Evolutionary conservation across 2,113 vertebrate genomes (phyloP), one percentile per base, ranked within the genome.

Genomic region (Dolichotis patagonum): DNA sequence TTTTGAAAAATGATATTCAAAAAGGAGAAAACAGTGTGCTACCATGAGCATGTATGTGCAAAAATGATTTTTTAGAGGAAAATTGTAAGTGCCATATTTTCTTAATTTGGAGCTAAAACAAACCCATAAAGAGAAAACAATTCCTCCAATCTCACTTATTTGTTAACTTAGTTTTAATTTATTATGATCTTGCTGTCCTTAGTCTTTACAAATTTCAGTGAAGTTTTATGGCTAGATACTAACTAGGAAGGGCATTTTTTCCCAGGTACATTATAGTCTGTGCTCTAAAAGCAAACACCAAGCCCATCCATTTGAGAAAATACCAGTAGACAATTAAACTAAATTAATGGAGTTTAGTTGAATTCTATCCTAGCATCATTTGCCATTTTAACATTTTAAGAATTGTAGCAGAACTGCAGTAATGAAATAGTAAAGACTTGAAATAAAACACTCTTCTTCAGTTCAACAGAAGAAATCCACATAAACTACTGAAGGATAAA

Each of bases 311-410:
- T 67, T 3, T 88, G 82, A 95, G 41, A 96, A 71, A 2, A 96
- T 58, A 41, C 4, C 90, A 92, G 3, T 8, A 83, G 90, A 94
- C 82, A 81, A 73, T 58, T 35, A 92, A 77, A 85, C 52, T 54
- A 54, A 54, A 54, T 94, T 94, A 93, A 85, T 81, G 35, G 69
- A 16, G 3, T 69, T 75, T 88, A 54, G 13, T 83, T 75, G 1
- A 93, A 14, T 94, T 35, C 63, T 95, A 83, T 78, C 69, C 82
- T 96, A 65, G 89, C 10, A 7, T 14, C 52, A 46, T 3, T 94
- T 83, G 0, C 77, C 82, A 69, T 90, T 82, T 98, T 80, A 97
- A 26, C 82, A 69, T 90, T 82, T 98, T 80, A 97, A 26, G 65
- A 92, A 60, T 77, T 30, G 38, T 78, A 92, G 12, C 16, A 54